phyloP scores from a whole-genome alignment of 2,113 vertebrate genomes.

The Cyphomyrus plagiostoma region DNA sequence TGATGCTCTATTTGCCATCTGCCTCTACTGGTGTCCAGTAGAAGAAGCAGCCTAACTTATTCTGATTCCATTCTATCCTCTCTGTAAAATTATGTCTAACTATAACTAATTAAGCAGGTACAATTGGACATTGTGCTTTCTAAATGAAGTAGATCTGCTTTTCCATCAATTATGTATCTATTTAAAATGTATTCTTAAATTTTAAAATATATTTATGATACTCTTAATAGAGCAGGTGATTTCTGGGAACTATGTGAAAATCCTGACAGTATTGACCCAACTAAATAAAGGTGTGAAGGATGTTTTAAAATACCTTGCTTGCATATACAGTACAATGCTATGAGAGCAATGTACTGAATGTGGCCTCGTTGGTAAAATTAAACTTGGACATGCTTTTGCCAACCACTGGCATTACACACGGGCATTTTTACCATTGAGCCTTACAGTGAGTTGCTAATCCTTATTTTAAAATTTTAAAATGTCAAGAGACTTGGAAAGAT shows the following conservation, averaged over 20 bases:
- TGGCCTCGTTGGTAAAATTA: conserved; percentile 16
- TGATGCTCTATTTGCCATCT: background rate
- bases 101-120: background rate
- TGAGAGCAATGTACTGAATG: conserved; percentile 22
- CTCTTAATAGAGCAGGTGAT: background rate
- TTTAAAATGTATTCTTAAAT: background rate
- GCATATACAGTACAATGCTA: conserved; percentile 17
- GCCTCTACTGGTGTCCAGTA: background rate
- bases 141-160: background rate
- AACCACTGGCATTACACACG: background rate
- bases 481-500: background rate
- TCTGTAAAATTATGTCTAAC: background rate
- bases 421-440: background rate
- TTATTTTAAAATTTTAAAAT: background rate
- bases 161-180: background rate
- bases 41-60: background rate
- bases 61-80: background rate
- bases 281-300: conserved; percentile 14
- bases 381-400: background rate
- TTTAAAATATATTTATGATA: background rate
- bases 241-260: conserved; percentile 2
- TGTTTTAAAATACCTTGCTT: conserved; percentile 11
- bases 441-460: background rate
- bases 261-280: background rate
- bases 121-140: background rate